Evolutionary conservation across 2,888 invertebrate genomes (phyloP), one percentile per base, ranked within the genome.

Genomic region (Acanthacorydalis orientalis): DNA sequence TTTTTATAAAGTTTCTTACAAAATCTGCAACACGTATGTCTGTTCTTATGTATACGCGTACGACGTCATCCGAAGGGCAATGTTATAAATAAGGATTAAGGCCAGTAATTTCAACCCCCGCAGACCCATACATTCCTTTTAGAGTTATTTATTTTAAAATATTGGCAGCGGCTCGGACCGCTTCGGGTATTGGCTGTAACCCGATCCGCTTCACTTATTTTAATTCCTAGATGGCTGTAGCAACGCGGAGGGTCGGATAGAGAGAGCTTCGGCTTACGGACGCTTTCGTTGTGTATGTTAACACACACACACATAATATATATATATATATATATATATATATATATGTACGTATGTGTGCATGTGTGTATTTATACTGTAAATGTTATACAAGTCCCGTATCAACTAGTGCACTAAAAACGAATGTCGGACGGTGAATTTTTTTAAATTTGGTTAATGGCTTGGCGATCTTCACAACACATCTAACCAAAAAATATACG

Each of bases 91-190:
- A 66, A 67, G 64, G 64, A 67, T 67, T 67, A 67, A 61, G 59
- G 59, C 60, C 57, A 51, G 63, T 64, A 64, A 64, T 64, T 64
- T 60, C 61, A 59, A 60, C 62, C 64, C 64, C 57, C 57, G 57
- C 59, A 54, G 61, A 60, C 60, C 23, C 59, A 60, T 64, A 60
- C 62, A 63, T 64, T 64, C 65, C 64, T 62, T 64, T 62, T 64
- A 65, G 64, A 64, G 61, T 64, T 65, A 65, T 65, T 66, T 65
- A 67, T 65, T 67, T 65, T 65, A 65, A 66, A 67, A 66, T 67
- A 67, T 66, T 60, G 66, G 59, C 61, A 60, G 57, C 56, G 59
- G 55, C 59, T 23, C 59, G 56, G 59, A 60, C 59, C 59, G 60
- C 53, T 53, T 49, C 51, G 49, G 53, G 50, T 52, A 49, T 42